These are phyloP conservation scores for Porites lutea DNA, from an alignment of 64 coral and sea anemone genomes.

Conservation along the genomic window DNA sequence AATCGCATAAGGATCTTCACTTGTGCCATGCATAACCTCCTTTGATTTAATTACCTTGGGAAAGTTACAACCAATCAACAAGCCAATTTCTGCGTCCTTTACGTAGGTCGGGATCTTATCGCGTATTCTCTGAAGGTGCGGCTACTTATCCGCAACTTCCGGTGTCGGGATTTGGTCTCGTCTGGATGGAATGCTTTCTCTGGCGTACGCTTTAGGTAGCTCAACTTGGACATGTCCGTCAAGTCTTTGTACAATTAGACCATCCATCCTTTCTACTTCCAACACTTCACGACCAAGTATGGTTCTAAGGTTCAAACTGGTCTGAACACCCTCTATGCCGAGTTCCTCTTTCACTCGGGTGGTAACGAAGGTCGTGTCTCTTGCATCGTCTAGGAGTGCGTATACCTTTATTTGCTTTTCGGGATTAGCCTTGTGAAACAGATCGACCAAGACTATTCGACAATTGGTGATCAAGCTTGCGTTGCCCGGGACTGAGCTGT, in stretches of 20 bases:
- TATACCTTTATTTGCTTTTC: too few species aligned
- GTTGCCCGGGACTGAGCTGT: background rate
- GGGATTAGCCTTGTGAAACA: too few species aligned
- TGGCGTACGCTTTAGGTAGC: conserved; percentile 48
- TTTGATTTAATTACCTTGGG: background rate
- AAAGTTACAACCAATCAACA: background rate
- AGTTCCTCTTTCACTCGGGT: too few species aligned
- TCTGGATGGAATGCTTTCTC: conserved; percentile 56
- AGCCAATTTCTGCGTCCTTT: background rate
- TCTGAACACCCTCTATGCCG: too few species aligned
- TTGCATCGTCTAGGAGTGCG: too few species aligned
- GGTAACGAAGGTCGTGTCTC: too few species aligned
- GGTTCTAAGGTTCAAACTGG: too few species aligned
- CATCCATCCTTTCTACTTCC: conserved; percentile 26
- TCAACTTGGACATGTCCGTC: conserved; percentile 39
- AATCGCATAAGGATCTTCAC: too few species aligned
- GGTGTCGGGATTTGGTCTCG: conserved; percentile 46
- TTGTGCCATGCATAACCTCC: background rate
- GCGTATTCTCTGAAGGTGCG: background rate
- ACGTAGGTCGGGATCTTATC: background rate
- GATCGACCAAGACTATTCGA: too few species aligned
- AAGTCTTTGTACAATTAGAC: conserved; percentile 41
- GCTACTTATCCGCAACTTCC: background rate
- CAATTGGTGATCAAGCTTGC: too few species aligned
- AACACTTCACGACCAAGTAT: too few species aligned